A percentile compares a stretch with the other conserved stretches of the same genome.
These are phyloP conservation scores for Tinamus major DNA, from an alignment of 2,797 vertebrate genomes.

Conservation along the genomic window DNA sequence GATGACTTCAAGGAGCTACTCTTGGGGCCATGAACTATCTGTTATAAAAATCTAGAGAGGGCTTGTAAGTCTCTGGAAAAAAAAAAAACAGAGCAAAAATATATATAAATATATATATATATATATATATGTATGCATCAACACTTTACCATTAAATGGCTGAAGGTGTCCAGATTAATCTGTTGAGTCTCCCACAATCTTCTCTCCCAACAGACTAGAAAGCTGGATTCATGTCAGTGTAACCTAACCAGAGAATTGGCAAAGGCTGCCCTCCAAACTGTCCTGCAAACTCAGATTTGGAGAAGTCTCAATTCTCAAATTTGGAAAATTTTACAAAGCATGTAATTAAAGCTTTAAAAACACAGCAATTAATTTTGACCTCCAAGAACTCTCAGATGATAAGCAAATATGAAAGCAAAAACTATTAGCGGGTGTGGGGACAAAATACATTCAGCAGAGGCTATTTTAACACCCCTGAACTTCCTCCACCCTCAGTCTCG, in stretches of 20 bases:
- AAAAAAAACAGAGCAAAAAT: not conserved
- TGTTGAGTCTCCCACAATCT: not conserved
- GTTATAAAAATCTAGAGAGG: slow-evolving; percentile 47
- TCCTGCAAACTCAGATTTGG: not conserved
- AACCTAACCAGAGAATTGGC: not conserved
- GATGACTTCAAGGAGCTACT: slow-evolving; percentile 21
- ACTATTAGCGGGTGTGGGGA: not conserved
- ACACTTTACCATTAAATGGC: not conserved
- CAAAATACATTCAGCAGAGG: not conserved
- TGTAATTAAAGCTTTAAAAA: not conserved
- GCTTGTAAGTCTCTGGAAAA: slow-evolving; percentile 21
- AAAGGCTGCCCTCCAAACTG: not conserved
- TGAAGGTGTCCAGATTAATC: slow-evolving; percentile 3
- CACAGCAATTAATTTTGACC: not conserved
- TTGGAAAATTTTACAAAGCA: not conserved
- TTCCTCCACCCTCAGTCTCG: not conserved
- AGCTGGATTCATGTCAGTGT: not conserved
- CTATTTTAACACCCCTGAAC: not conserved
- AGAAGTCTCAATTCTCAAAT: not conserved
- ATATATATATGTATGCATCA: not conserved
- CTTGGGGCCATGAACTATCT: slow-evolving; percentile 27
- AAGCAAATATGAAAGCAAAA: not conserved
- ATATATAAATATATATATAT: too few relatives aligned
- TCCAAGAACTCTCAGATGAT: not conserved
- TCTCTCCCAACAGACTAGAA: not conserved